Base-by-base conservation (phyloP, 2,113 vertebrate genomes). In the Limnothrissa miodon region DNA sequence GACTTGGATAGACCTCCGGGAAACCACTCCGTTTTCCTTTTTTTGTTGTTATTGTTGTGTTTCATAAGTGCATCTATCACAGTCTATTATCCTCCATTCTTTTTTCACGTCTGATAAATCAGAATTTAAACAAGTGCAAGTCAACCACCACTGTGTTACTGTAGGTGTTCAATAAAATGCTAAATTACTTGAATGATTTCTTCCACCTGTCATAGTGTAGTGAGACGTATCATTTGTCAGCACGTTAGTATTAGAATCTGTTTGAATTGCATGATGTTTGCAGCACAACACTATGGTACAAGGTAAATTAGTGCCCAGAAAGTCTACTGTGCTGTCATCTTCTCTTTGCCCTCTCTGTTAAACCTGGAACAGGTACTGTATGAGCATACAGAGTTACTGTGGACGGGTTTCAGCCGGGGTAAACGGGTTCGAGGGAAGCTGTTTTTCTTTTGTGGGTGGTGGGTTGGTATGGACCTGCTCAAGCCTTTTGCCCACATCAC, bases 41-140 rank as follows among this genome's bases (percentile, higher is more conserved):
- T 62, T 56, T 56, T 56, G 13, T 56, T 56, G 19, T 56, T 70
- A 10, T 70, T 70, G 10, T 9, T 11, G 29, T 33, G 62, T 70
- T 70, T 8, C 62, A 70, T 36, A 70, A 70, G 62, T 33, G 62
- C 29, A 70, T 70, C 62, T 70, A 29, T 70, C 62, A 70, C 62
- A 33, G 62, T 13, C 11, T 29, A 70, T 70, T 29, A 33, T 70
- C n/a, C 62, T 70, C 62, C 62, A 70, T 25, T 29, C 9, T 33
- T 9, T 29, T 10, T 10, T 33, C 25, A 1, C 11, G 29, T 33
- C 8, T 70, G 62, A 66, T n/a, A 1, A 66, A 66, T 66, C 25
- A 13, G 10, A 48, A 48, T 48, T 48, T 1, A 15, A 51, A 51
- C 13, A 51, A 51, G 48, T 51, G 48, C 48, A 56, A 23, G 21